Base-by-base conservation (phyloP, 2,888 invertebrate genomes). In the Liodrosophila aerea region DNA sequence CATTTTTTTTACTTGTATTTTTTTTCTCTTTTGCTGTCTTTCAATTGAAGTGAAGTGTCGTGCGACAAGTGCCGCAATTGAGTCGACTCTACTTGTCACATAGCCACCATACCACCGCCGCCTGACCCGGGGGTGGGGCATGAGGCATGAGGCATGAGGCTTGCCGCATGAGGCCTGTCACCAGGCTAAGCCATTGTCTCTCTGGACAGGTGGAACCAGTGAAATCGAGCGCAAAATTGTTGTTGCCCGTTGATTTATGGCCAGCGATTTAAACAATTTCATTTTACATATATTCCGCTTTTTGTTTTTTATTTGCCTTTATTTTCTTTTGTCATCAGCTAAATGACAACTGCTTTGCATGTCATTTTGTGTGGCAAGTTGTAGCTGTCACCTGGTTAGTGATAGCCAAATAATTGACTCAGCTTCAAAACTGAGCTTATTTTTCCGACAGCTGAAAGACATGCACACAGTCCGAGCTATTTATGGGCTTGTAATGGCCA, bases 11-110 rank as follows among this genome's bases (percentile, higher is more conserved):
- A 7, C 9, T 5, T 15, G 2, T 13, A 9, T 65, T 36, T 51
- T 52, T 63, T 36, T 39, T 30, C 40, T 49, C 53, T 45, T 37
- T 67, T 57, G 36, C 33, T 50, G 45, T 30, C 44, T 52, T 52
- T 50, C 58, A 49, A 53, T 53, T 80, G 60, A 67, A 80, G 80
- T 80, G 82, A 71, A 76, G 76, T 80, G 82, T 78, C 77, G 67
- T 70, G 82, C 82, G 82, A 77, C 77, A 77, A 77, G 81, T 81
- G 84, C 74, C 76, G 78, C 84, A 81, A 81, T 84, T 81, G 81
- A 81, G 76, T 84, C 56, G 78, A 73, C 59, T 52, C 62, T 60
- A 73, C 67, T 78, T 82, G 80, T 68, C 80, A 82, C 49, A 57
- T 66, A 53, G n/a, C n/a, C n/a, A n/a, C n/a, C n/a, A n/a, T n/a